A percentile compares a stretch with the other conserved stretches of the same genome.
Evolutionary conservation across 2,113 vertebrate genomes (phyloP).

Genomic region (Zapornia atra): DNA sequence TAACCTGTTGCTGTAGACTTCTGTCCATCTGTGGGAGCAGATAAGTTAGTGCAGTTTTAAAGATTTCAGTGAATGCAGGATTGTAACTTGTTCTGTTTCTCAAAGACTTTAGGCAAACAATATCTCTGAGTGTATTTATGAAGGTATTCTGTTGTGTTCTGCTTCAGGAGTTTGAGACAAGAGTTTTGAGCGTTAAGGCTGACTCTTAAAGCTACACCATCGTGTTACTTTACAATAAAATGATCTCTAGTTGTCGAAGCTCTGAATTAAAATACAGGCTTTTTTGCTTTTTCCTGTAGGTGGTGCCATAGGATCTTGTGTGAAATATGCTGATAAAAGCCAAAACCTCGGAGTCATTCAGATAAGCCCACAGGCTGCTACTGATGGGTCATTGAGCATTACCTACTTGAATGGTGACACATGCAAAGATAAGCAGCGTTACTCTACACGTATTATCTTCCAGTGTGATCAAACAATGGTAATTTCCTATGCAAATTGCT

Average conservation of each 20-base stretch:
- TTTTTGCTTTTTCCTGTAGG: constrained; percentile 68
- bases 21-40: neutral
- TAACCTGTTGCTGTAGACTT: neutral
- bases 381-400: constrained; percentile 88
- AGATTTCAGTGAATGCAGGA: neutral
- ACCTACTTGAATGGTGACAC: constrained; percentile 88
- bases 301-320: constrained; percentile 87
- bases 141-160: neutral
- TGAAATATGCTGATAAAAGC: constrained; percentile 61
- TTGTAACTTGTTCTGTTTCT: neutral
- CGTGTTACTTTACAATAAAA: neutral
- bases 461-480: constrained; percentile 87
- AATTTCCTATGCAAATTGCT: constrained; percentile 9
- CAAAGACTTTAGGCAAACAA: neutral
- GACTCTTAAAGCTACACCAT: neutral
- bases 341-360: constrained; percentile 89
- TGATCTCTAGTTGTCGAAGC: neutral
- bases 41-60: neutral
- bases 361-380: constrained; percentile 84
- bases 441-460: constrained; percentile 89
- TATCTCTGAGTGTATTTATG: neutral
- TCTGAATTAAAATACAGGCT: neutral
- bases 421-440: constrained; percentile 77
- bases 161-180: neutral
- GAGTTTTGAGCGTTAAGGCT: neutral